Evolutionary conservation across 1,140 invertebrate genomes (phyloP), one percentile per base, ranked within the genome.

Genomic region (Venturia canescens): DNA sequence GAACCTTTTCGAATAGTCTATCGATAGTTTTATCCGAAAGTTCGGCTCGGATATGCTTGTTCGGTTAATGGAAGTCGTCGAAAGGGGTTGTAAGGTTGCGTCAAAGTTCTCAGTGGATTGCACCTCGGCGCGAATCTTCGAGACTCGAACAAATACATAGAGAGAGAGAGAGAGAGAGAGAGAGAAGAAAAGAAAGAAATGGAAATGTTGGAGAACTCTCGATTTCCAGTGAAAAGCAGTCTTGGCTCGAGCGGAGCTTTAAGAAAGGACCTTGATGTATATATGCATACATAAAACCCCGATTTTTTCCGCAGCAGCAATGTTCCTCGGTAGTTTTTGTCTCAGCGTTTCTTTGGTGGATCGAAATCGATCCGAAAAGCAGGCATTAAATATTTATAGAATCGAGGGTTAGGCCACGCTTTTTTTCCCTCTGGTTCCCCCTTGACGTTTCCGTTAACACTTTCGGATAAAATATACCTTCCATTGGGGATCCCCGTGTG

Each of bases 51-150:
- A 80, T 82, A 81, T 75, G 83, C 81, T 80, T 82, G 82, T 71
- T 83, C 83, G 78, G 81, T 83, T 87, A 87, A 87, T 87, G 86
- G 86, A 87, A 86, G 86, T 86, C 87, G 86, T 85, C 85, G 6
- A 83, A 86, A 83, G 84, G 84, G 84, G 82, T 82, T 77, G 78
- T 74, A 79, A 79, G 81, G 81, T 79, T 72, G 48, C 60, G 63
- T 71, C 77, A 77, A 81, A 82, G 81, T 82, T 82, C 79, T 71
- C 77, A 38, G 16, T 66, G 81, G 71, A 53, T 72, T 67, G 50
- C 57, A 27, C 78, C 70, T 26, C 53, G 80, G 74, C 67, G 74
- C 67, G 67, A 77, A 75, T 67, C 60, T 63, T n/a, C 18, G 16
- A 53, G 50, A 11, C 50, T 5, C 18, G n/a, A 29, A 16, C 21